Evolutionary conservation across 2,888 invertebrate species (phyloP).

Genomic region (Agrochola lychnidis): DNA sequence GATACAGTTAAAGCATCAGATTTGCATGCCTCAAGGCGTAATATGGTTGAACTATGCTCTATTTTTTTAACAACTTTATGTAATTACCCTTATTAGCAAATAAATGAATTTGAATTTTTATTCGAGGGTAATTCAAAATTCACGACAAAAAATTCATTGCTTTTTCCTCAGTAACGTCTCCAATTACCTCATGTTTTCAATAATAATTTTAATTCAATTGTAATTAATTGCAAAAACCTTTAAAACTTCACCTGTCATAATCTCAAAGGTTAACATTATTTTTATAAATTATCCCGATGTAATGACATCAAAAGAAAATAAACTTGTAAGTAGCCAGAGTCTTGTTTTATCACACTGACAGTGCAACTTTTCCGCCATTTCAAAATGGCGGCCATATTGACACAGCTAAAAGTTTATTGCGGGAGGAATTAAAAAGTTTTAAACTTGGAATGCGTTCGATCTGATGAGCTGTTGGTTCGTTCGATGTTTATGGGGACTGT

Average conservation of each 20-base stretch:
- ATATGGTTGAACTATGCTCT: too few species aligned
- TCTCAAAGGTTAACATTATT: neutral
- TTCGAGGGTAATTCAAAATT: too few species aligned
- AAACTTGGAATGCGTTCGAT: conserved; percentile 37
- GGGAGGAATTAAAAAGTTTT: conserved; percentile 47
- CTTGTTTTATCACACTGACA: conserved; percentile 17
- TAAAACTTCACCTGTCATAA: neutral
- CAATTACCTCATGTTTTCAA: neutral
- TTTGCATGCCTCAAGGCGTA: too few species aligned
- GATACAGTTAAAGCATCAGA: too few species aligned
- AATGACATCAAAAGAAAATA: conserved; percentile 38
- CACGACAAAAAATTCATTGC: too few species aligned
- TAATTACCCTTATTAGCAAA: too few species aligned
- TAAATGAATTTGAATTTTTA: too few species aligned
- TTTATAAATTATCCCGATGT: conserved; percentile 8
- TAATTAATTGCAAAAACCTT: neutral
- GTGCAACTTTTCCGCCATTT: conserved; percentile 52
- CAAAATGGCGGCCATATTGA: conserved; percentile 54
- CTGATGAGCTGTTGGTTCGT: conserved; percentile 23
- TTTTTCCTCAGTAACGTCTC: neutral
- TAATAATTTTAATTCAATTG: neutral
- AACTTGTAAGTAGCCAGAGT: conserved; percentile 14
- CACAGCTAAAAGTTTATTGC: conserved; percentile 51
- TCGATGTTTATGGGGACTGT: neutral
- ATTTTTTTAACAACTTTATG: too few species aligned